Evolutionary conservation across 2,888 invertebrate genomes (phyloP), one percentile per base, ranked within the genome.

Genomic region (Nomada lathburiana): DNA sequence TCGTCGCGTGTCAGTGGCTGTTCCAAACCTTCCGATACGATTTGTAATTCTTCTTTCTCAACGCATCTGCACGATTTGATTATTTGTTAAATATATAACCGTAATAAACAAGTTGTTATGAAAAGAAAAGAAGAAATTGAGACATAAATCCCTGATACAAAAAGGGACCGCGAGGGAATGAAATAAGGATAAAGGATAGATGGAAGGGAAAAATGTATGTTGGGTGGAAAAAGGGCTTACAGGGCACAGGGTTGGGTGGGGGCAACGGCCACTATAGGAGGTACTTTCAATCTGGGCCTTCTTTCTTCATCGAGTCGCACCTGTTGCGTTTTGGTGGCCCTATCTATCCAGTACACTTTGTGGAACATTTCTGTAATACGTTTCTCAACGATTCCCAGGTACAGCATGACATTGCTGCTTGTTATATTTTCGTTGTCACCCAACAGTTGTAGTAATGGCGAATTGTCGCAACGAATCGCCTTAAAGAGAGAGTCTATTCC

Each of bases 301-400:
- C 91, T 90, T 9, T 92, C 92, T 76, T 92, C 93, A 63, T 94
- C 93, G 23, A 94, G 84, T 69, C 89, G 90, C 11, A 89, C 71
- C 16, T 91, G 89, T 47, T 92, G 90, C n/a, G 83, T 53, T 59
- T 91, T 94, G 0, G 89, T 87, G 10, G 91, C 90, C 82, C 88
- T 92, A 76, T 94, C 94, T 72, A 92, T 84, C 92, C 92, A 94
- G 84, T 94, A 94, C n/a, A 94, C 95, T 70, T 95, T 94, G 85
- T 95, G 95, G 67, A 97, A 95, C 83, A 96, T 95, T 88, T 97
- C 96, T 50, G 95, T 95, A 20, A 97, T 96, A 76, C 96, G 96
- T 91, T 96, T 96, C 91, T 98, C 98, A 84, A 98, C 95, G 59
- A 98, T 96, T 86, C 97, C 97, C 89, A 98, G 95, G 92, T 97